Base-by-base conservation (phyloP, 1,140 invertebrate species). In the Venturia canescens region DNA sequence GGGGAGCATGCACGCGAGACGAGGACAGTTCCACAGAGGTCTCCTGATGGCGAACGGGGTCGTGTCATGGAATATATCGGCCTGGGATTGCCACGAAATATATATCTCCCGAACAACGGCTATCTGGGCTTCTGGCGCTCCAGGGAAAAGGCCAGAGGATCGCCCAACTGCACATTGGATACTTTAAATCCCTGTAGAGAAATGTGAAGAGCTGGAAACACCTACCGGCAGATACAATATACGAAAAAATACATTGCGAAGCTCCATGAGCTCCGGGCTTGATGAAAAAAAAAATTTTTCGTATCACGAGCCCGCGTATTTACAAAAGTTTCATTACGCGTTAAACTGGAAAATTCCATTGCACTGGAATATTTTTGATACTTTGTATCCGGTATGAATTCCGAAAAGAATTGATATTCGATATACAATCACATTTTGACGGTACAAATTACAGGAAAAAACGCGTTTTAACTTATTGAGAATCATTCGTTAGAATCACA, bases 51-150 rank as follows among this genome's bases (percentile, higher is more conserved):
- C 66, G 27, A 31, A 69, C 16, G 29, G 66, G 29, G 66, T 69
- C 66, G 66, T 69, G 66, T 69, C 66, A 69, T 29, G 66, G 66
- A 31, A 69, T 69, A 69, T 69, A 69, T 69, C 66, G 66, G 60
- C 23, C 23, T 63, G 60, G 66, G 66, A 69, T 69, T 69, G 66
- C 27, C 27, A 69, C 66, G 66, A 69, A 69, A 31, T 69, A 69
- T 69, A 69, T 69, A 69, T 69, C 3, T 69, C 66, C 29, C 29
- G 66, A 34, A n/a, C 66, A 69, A 31, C 66, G 13, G 66, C 66
- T 69, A 69, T 69, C 66, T 31, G 66, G 38, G 66, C 16, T 31
- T 31, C 66, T 11, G 16, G 66, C 27, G 66, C 66, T 31, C 66
- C 26, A 69, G 29, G 66, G 66, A 21, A 69, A 69, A 29, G 66